A percentile compares a stretch with the other conserved stretches of the same genome.
Conservation (phyloP, 2,888 invertebrate genomes). For the Pyrrhosoma nymphula region DNA sequence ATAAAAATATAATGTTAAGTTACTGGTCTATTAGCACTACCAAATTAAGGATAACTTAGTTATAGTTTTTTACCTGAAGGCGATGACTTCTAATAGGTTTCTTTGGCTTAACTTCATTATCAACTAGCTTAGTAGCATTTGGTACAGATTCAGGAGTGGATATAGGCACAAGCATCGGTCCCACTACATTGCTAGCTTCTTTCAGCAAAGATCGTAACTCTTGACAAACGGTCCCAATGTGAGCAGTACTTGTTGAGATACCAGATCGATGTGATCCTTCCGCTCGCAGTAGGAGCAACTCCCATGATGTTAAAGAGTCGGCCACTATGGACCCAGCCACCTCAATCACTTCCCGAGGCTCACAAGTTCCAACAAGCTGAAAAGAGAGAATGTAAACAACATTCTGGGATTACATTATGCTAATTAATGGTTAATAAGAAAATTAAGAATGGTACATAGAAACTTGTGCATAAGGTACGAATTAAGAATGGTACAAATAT, state of each 20-base stretch:
- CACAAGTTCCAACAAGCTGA: conserved; percentile 73
- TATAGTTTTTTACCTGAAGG: conserved; percentile 46
- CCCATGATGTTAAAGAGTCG: conserved; percentile 77
- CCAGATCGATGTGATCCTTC: conserved; percentile 73
- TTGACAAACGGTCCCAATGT: conserved; percentile 70
- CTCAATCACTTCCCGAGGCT: conserved; percentile 77
- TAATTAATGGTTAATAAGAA: too few relatives aligned
- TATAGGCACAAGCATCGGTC: conserved; percentile 71
- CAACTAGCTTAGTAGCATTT: conserved; percentile 57
- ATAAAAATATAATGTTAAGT: neutral
- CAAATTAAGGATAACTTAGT: neutral
- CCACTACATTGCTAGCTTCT: conserved; percentile 72
- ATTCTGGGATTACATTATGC: neutral
- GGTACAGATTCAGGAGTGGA: conserved; percentile 68
- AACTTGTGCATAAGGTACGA: too few relatives aligned
- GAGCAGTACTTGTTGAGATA: conserved; percentile 69
- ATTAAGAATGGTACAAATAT: too few relatives aligned
- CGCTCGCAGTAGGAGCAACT: conserved; percentile 77
- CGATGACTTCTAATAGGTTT: conserved; percentile 69
- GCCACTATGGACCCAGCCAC: conserved; percentile 77
- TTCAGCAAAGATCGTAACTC: conserved; percentile 73
- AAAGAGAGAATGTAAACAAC: neutral
- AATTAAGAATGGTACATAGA: too few relatives aligned
- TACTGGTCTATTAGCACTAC: neutral
- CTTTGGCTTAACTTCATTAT: conserved; percentile 68